Evolutionary conservation across 2,888 invertebrate genomes (phyloP), one percentile per base, ranked within the genome.

Genomic region (Melipona bicolor): DNA sequence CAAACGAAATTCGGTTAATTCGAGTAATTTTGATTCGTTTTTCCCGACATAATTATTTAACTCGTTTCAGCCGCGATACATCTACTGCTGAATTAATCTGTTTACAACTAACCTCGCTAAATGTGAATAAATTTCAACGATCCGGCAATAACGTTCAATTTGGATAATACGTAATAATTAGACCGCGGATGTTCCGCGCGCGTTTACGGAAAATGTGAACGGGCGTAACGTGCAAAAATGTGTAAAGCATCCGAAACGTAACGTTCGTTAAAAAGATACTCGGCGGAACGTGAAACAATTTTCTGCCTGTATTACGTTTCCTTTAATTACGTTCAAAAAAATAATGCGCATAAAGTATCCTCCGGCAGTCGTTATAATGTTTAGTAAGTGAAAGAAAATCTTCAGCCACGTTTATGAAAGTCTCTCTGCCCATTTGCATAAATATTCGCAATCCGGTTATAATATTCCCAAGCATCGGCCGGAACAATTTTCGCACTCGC

Each of bases 391-490:
- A 59, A 43, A 43, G 43, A 43, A 43, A 15, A n/a, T 59, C n/a
- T n/a, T 24, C 24, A 24, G 15, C 24, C 4, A 5, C n/a, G n/a
- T 59, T 59, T 5, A 11, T 59, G 24, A 59, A 15, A n/a, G 24
- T 59, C 15, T 59, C 15, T 5, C 0, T 5, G n/a, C 9, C 43
- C 9, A 43, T 59, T n/a, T 5, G 56, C 56, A 3, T 5, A 15
- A n/a, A 59, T 59, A 59, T 59, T 4, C 56, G 5, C n/a, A n/a
- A n/a, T 3, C 5, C 24, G 2, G 36, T 36, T 21, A 43, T 65
- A 19, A 36, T 50, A 49, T 67, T 77, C 67, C 32, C 77, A 67
- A 59, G 72, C 36, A 24, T 49, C 27, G 19, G 67, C 56, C 64
- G 77, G 65, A 71, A 70, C 11, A 59, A 59, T 59, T 59, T 59